Conservation (phyloP, 1,140 invertebrate genomes). For the Asbolus verrucosus region DNA sequence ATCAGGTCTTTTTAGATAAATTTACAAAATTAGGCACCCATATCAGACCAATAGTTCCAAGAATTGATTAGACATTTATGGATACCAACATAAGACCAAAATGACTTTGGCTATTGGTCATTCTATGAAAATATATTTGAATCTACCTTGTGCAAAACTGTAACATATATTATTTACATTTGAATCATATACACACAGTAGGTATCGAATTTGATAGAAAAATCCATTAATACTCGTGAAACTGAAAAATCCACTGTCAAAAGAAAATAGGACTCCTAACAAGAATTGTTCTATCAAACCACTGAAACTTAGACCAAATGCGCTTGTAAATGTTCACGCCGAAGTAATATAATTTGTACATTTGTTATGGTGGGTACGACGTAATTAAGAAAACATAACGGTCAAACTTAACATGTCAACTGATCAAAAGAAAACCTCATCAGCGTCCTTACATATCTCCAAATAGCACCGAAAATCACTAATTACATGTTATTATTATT, state of each 20-base stretch:
- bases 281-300: slow-evolving; percentile 41
- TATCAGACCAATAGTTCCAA: slow-evolving; percentile 62
- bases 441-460: slow-evolving; percentile 1
- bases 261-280: neutral
- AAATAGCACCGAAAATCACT: slow-evolving; percentile 60
- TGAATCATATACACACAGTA: slow-evolving; percentile 22
- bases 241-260: slow-evolving; percentile 4
- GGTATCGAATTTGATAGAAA: slow-evolving; percentile 47
- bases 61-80: slow-evolving; percentile 57
- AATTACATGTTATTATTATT: slow-evolving; percentile 50
- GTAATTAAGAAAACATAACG: slow-evolving; percentile 12
- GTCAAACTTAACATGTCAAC: slow-evolving; percentile 39
- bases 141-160: slow-evolving; percentile 47
- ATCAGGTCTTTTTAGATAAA: slow-evolving; percentile 50
- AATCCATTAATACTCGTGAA: slow-evolving; percentile 30
- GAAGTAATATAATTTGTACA: too few relatives aligned
- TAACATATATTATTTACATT: slow-evolving; percentile 38
- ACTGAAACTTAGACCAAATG: slow-evolving; percentile 12
- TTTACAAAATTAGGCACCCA: slow-evolving; percentile 59
- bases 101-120: slow-evolving; percentile 56
- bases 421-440: slow-evolving; percentile 46
- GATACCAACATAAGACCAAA: slow-evolving; percentile 55
- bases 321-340: too few relatives aligned
- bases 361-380: slow-evolving; percentile 6
- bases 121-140: slow-evolving; percentile 58